These are phyloP conservation scores for Beris chalybata DNA, from an alignment of 2,888 invertebrate genomes.

Conservation along the genomic window DNA sequence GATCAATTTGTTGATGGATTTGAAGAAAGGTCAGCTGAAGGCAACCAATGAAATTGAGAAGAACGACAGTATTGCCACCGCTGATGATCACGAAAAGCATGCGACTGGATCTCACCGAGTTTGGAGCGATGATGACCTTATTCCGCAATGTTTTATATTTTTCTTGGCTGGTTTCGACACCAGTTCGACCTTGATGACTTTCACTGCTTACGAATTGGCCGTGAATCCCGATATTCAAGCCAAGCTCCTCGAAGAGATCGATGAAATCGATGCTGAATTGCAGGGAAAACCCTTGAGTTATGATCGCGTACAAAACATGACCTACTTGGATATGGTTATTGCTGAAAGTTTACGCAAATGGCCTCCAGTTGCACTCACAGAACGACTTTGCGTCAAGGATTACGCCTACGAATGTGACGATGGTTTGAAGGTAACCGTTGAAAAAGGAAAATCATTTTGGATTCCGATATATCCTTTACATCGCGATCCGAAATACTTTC, in stretches of 20 bases:
- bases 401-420: constrained; percentile 49
- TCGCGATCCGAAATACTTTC: constrained; percentile 54
- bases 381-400: constrained; percentile 59
- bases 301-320: constrained; percentile 60
- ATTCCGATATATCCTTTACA: constrained; percentile 54
- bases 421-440: constrained; percentile 35
- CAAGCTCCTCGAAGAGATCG: constrained; percentile 58
- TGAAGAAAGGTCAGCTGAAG: constrained; percentile 15
- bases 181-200: constrained; percentile 53
- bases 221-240: constrained; percentile 60
- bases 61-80: constrained; percentile 6
- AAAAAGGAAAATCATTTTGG: constrained; percentile 33
- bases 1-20: constrained; percentile 18
- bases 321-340: constrained; percentile 65
- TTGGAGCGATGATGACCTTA: constrained; percentile 40
- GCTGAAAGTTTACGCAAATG: constrained; percentile 60
- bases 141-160: constrained; percentile 50
- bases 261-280: constrained; percentile 49
- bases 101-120: neutral
- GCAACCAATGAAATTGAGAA: neutral
- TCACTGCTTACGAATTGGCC: constrained; percentile 59
- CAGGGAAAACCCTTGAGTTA: constrained; percentile 58
- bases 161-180: constrained; percentile 59
- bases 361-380: constrained; percentile 55
- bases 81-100: neutral